Evolutionary conservation across 2,113 vertebrate species (phyloP).

Genomic region (Amazona vittata): DNA sequence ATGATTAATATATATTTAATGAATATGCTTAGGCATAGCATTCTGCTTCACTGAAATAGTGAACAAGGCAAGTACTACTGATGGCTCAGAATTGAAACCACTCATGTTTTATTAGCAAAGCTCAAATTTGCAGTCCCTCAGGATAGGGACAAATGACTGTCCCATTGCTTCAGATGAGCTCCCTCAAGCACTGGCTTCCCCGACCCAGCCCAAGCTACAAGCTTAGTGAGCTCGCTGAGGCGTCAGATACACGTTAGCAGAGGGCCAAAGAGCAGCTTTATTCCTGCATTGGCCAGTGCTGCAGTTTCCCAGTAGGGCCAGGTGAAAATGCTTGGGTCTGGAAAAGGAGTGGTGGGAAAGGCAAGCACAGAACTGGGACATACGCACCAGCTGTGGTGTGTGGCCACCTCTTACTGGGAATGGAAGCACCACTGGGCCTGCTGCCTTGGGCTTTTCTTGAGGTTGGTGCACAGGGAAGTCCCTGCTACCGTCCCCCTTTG

Average conservation of each 20-base stretch:
- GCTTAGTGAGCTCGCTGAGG: rapidly evolving
- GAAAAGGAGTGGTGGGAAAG: neutral
- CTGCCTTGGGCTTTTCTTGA: neutral
- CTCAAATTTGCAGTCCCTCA: neutral
- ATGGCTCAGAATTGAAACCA: neutral
- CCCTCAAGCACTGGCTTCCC: neutral
- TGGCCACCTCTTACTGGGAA: neutral
- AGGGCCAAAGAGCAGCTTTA: neutral
- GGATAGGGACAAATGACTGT: neutral
- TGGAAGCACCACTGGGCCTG: rapidly evolving
- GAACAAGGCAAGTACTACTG: neutral
- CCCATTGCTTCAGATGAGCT: neutral
- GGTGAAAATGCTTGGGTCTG: neutral
- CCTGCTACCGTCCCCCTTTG: neutral
- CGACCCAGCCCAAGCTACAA: neutral
- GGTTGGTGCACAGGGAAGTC: neutral
- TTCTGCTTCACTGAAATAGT: neutral
- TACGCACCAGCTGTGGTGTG: neutral
- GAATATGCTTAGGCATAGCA: neutral
- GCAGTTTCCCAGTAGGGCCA: neutral
- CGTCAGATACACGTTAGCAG: neutral
- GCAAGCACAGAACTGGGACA: neutral
- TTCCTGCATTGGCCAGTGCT: rapidly evolving
- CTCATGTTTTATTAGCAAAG: neutral
- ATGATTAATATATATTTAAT: neutral